phyloP scores from a whole-genome alignment of 2,888 invertebrate species.

The Scaptomyza reducta region DNA sequence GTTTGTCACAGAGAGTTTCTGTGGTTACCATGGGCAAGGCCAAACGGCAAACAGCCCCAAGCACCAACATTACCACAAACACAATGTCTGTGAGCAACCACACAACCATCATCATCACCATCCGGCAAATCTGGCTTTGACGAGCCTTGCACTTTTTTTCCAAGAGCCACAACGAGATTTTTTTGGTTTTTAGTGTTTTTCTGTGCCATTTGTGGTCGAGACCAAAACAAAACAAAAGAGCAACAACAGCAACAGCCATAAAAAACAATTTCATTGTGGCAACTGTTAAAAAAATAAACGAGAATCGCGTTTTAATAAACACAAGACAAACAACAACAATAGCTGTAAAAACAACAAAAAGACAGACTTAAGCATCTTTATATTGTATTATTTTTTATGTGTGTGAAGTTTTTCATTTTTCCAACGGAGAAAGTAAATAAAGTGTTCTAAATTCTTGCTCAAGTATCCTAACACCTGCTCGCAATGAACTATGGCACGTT shows the following conservation, averaged over 20 bases:
- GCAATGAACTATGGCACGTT: slow-evolving; percentile 40
- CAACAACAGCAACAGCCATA: slow-evolving; percentile 35
- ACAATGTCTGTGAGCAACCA: slow-evolving; percentile 27
- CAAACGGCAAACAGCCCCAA: slow-evolving; percentile 28
- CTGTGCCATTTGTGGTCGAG: slow-evolving; percentile 66
- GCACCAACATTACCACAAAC: slow-evolving; percentile 1
- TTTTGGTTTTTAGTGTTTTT: slow-evolving; percentile 59
- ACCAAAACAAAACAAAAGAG: slow-evolving; percentile 44
- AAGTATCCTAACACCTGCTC: slow-evolving; percentile 23
- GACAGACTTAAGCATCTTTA: slow-evolving; percentile 17
- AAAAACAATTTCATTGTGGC: slow-evolving; percentile 61
- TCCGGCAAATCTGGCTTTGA: slow-evolving; percentile 24
- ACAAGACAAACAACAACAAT: slow-evolving; percentile 37
- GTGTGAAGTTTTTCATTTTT: slow-evolving; percentile 62
- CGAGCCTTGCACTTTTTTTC: slow-evolving; percentile 65
- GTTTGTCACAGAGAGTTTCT: slow-evolving; percentile 12
- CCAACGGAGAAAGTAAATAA: slow-evolving; percentile 64
- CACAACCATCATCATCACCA: slow-evolving; percentile 3
- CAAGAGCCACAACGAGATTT: slow-evolving; percentile 34
- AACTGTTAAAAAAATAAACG: slow-evolving; percentile 55
- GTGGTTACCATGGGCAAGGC: slow-evolving; percentile 67
- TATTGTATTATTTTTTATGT: slow-evolving; percentile 32
- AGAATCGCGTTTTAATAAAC: slow-evolving; percentile 74
- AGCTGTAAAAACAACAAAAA: slow-evolving; percentile 32
- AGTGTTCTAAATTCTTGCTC: slow-evolving; percentile 69